Conservation (phyloP, 2,113 vertebrate genomes). For the Gobius niger region DNA sequence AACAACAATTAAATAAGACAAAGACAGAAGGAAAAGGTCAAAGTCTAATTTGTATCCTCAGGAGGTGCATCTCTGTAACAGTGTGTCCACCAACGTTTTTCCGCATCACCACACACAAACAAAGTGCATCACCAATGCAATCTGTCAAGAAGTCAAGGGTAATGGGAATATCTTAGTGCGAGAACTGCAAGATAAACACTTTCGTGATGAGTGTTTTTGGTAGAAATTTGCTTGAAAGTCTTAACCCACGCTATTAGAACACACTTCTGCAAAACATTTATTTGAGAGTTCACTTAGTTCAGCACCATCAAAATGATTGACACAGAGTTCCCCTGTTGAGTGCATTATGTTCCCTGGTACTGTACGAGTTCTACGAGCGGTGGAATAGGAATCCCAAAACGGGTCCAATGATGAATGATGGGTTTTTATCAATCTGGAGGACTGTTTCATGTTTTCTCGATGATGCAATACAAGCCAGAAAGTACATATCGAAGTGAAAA, state of each 20-base stretch:
- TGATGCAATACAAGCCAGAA: no score
- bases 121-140: neutral
- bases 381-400: no score
- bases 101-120: neutral
- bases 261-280: no score
- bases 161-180: neutral
- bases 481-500: no score
- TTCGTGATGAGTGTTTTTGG: neutral
- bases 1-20: constrained; percentile 33
- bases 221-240: neutral
- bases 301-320: no score
- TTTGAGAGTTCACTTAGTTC: no score
- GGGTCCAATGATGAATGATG: no score
- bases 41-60: constrained; percentile 28
- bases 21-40: constrained; percentile 44
- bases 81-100: constrained; percentile 14
- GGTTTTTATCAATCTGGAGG: no score
- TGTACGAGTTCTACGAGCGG: no score
- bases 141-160: neutral
- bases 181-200: neutral
- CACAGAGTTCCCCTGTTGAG: no score
- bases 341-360: no score
- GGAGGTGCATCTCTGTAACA: constrained; percentile 21
- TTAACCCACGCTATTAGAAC: neutral
- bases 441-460: no score